phyloP scores from a whole-genome alignment of 2,113 vertebrate genomes.

The Alethe castanea region DNA sequence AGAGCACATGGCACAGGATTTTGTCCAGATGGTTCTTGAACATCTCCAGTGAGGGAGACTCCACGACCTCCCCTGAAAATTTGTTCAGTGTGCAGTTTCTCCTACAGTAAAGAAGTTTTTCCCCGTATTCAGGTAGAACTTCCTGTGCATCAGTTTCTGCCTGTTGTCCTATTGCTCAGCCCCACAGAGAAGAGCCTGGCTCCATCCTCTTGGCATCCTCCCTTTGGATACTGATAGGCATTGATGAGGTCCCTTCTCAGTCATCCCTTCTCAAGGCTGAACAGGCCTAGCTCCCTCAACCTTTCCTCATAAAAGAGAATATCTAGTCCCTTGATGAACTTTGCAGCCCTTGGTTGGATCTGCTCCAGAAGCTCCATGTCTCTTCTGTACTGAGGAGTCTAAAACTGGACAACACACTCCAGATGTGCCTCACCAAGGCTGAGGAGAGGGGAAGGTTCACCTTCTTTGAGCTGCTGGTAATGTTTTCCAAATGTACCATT shows the following conservation, averaged over 20 bases:
- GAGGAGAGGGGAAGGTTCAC: background rate
- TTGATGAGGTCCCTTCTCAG: background rate
- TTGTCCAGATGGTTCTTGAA: rapidly evolving
- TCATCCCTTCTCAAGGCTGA: background rate
- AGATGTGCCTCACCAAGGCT: background rate
- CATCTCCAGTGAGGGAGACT: background rate
- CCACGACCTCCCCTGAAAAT: background rate
- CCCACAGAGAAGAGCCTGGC: background rate
- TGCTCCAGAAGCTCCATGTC: background rate
- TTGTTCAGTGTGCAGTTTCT: background rate
- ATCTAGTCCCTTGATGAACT: background rate
- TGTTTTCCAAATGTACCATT: background rate
- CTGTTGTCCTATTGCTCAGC: rapidly evolving
- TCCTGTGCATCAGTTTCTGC: background rate
- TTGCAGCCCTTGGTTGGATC: background rate
- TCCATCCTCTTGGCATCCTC: background rate
- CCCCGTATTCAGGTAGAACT: background rate
- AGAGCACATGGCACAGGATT: background rate
- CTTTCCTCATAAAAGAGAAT: background rate
- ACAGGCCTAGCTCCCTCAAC: background rate
- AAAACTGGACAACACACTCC: background rate
- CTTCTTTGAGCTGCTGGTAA: background rate
- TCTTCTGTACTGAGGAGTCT: background rate
- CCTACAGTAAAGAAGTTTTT: background rate
- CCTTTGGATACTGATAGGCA: background rate